Conservation (phyloP, 1,140 invertebrate species). For the Formica selysi region DNA sequence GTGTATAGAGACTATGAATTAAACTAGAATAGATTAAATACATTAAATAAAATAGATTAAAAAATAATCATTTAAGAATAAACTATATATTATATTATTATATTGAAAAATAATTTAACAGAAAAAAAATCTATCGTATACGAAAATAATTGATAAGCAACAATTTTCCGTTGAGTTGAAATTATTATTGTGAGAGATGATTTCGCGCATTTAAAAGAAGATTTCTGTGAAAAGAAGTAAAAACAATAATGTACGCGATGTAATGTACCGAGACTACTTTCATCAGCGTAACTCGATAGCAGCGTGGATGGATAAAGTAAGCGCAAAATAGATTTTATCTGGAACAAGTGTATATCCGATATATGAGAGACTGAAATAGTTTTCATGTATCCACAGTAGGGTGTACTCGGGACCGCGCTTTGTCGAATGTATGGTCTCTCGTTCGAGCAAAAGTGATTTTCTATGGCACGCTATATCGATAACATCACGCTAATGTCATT, state of each 20-base stretch:
- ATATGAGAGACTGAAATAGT: conserved; percentile 79
- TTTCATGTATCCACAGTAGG: conserved; percentile 79
- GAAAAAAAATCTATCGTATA: not conserved
- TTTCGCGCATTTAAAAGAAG: not conserved
- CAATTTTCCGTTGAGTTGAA: not conserved
- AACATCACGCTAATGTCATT: conserved; percentile 82
- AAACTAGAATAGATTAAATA: not conserved
- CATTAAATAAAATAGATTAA: not conserved
- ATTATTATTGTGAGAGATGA: not conserved
- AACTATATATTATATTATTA: not conserved
- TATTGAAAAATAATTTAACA: not conserved
- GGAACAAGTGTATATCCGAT: not conserved
- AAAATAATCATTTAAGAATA: not conserved
- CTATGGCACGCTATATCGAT: conserved; percentile 77
- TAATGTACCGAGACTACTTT: not conserved
- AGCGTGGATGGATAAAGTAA: conserved; percentile 34
- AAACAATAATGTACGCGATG: not conserved
- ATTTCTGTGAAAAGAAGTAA: not conserved
- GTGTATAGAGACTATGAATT: conserved; percentile 1
- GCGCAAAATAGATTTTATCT: not conserved
- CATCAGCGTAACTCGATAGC: conserved; percentile 38
- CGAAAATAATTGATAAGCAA: not conserved
- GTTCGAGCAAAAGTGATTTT: conserved; percentile 81
- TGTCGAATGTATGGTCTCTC: conserved; percentile 45
- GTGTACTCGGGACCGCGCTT: conserved; percentile 47